Evolutionary conservation across 2,888 invertebrate species (phyloP), one percentile per base, ranked within the genome.

Genomic region (Netelia inedita): DNA sequence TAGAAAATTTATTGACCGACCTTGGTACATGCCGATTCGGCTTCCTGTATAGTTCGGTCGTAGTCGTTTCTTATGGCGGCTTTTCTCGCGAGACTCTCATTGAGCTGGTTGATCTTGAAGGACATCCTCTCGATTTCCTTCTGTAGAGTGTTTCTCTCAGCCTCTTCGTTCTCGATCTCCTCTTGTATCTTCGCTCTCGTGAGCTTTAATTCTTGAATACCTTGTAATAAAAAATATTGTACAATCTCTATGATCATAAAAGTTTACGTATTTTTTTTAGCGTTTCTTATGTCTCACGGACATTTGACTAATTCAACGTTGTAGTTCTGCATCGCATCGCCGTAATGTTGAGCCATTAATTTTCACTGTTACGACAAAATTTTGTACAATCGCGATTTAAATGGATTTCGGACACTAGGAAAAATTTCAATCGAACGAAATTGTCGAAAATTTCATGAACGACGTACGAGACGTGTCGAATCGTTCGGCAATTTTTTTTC

Each of bases 1-100:
- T 50, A 69, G 14, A 46, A 69, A 35, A 46, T 46, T 50, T 35
- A 65, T 28, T 43, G 1, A 66, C 69, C 8, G 63, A 91, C 91
- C 89, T 91, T 91, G 68, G 85, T 87, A 50, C 90, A 91, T 2
- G 89, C 91, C 2, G 89, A 88, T 76, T 91, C 90, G 9, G 89
- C 86, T 63, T 91, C 91, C 16, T 86, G 85, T 69, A 91, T 89
- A n/a, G 89, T 91, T 46, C 89, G 88, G 59, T 91, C 90, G 86
- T 90, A 91, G 61, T 90, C 90, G 57, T 82, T 85, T 50, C 87
- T 85, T 9, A 88, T 85, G 2, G 89, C 88, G 11, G 87, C 81
- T 63, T 89, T 91, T 73, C 88, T 89, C 14, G 87, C 86, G 6
- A 91, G 72, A 35, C 89, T 88, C 61, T 90, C 91, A 82, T 88